Percentiles rank a stretch among this genome's conserved stretches.
Evolutionary conservation across 2,888 invertebrate genomes (phyloP).

Genomic region (Aspidiotus rigidus): DNA sequence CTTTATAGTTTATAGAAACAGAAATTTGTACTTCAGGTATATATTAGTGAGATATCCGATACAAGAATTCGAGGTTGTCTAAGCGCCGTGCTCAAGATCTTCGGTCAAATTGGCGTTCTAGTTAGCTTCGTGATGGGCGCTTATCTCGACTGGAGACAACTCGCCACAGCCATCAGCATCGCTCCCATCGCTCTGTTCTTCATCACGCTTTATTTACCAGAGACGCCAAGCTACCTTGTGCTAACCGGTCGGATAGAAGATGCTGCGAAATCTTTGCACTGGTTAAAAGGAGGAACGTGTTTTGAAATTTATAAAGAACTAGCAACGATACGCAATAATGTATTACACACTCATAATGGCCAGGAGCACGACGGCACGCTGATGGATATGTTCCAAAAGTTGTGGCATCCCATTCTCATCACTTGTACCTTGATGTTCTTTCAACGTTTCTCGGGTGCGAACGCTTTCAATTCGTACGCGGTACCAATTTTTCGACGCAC

Average conservation of each 20-base stretch:
- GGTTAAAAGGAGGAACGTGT: conserved; percentile 66
- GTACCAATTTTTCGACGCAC: conserved; percentile 79
- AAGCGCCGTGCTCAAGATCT: conserved; percentile 76
- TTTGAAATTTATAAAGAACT: conserved; percentile 57
- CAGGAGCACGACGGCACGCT: conserved; percentile 35
- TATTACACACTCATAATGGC: conserved; percentile 44
- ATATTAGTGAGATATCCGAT: conserved; percentile 83
- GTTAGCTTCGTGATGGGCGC: conserved; percentile 75
- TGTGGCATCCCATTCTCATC: conserved; percentile 65
- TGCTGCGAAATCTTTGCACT: conserved; percentile 60
- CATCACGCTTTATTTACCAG: conserved; percentile 69
- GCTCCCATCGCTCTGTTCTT: conserved; percentile 65
- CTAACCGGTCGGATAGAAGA: conserved; percentile 65
- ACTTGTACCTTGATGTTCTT: conserved; percentile 83
- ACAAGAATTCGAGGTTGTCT: conserved; percentile 77
- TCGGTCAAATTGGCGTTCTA: conserved; percentile 74
- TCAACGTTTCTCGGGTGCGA: conserved; percentile 69
- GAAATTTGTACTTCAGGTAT: conserved; percentile 51
- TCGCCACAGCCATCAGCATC: conserved; percentile 69
- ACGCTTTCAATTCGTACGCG: conserved; percentile 75
- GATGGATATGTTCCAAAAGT: conserved; percentile 37
- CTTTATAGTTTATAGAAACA: neutral
- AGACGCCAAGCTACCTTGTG: conserved; percentile 77
- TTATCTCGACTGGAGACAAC: conserved; percentile 71
- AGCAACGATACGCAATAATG: conserved; percentile 60